These are phyloP conservation scores for Cyprinus carpio DNA, from an alignment of 2,113 vertebrate species.

Conservation along the genomic window DNA sequence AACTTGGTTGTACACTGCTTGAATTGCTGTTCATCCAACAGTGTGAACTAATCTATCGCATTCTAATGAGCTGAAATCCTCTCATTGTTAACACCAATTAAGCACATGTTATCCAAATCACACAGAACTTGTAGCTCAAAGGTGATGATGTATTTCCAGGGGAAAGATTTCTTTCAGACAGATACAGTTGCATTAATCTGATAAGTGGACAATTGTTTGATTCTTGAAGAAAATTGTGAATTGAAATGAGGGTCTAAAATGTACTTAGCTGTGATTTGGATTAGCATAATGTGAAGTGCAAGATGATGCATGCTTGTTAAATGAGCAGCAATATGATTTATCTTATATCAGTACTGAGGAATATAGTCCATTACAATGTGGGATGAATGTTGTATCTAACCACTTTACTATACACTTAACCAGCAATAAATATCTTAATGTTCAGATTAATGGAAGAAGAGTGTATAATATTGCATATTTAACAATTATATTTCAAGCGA, in stretches of 20 bases:
- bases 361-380: slow-evolving; percentile 3
- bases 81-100: slow-evolving; percentile 1
- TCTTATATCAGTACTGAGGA: not conserved
- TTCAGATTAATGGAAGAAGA: not conserved
- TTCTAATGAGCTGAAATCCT: not conserved
- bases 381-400: not conserved
- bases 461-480: not conserved
- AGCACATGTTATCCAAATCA: not conserved
- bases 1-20: not conserved
- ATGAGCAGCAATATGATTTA: not conserved
- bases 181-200: not conserved
- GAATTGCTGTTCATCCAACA: not conserved
- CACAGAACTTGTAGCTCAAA: not conserved
- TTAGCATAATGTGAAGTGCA: slow-evolving; percentile 14
- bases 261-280: not conserved
- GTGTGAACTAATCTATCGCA: not conserved
- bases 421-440: slow-evolving; percentile 12
- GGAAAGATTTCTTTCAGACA: not conserved
- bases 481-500: not conserved
- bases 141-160: slow-evolving; percentile 13
- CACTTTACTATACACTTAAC: slow-evolving; percentile 13
- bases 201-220: slow-evolving; percentile 32
- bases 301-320: not conserved
- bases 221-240: not conserved
- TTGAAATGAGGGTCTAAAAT: slow-evolving; percentile 18